Evolutionary conservation across 1,140 invertebrate species (phyloP), one percentile per base, ranked within the genome.

Genomic region (Spodoptera litura): DNA sequence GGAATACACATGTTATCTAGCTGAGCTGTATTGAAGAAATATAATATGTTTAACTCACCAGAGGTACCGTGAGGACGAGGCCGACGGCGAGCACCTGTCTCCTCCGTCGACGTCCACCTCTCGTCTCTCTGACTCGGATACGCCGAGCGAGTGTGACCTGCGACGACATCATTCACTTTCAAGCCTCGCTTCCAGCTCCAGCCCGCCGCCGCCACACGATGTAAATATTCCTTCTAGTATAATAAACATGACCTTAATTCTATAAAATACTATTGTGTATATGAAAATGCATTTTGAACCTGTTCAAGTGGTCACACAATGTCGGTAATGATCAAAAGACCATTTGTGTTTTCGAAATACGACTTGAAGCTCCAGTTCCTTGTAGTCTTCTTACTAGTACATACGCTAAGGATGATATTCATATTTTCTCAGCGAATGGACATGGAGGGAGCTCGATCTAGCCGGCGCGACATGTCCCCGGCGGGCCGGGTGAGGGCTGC

Each of bases 111-210:
- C 97, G 20, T 97, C 97, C 5, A 97, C 97, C 75, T 98, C 98
- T 73, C 96, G 98, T 15, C 96, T 98, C 81, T 99, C 98, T 82
- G 98, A 99, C 94, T 98, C 97, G 35, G 98, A 99, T 95, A 97
- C 97, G 20, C 96, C 96, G 79, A 99, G 98, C 83, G 98, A 99
- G 94, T 97, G 98, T 91, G 98, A 99, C 92, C 96, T 97, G 84
- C 87, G 90, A 4, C 83, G 93, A 10, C 93, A 94, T 66, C 93
- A 94, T 81, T 94, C 93, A 11, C 86, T 98, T 70, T 98, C 97
- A 90, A 98, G 98, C 90, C 96, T 98, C 77, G 98, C 98, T 73
- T 98, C 97, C 91, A 98, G 98, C 72, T 97, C 97, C 81, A 98
- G 97, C 87, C 96, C 96, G 44, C 96, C 96, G 13, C 95, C 96